Evolutionary conservation across 2,797 vertebrate species (phyloP), one percentile per base, ranked within the genome.

Genomic region (Mus caroli): DNA sequence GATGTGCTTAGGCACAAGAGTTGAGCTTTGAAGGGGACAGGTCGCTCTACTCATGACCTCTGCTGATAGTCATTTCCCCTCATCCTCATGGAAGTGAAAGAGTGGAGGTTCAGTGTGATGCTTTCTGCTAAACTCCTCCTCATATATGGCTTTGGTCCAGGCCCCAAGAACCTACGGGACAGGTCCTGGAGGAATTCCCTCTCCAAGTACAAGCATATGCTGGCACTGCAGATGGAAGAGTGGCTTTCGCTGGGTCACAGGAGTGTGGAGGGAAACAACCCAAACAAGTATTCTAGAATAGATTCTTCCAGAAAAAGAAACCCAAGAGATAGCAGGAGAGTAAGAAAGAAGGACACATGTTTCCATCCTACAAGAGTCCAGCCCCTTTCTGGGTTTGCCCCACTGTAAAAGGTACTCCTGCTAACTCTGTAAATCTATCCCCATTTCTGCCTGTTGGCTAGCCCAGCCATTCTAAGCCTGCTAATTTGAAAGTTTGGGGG

Each of bases 361-460:
- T 40, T 75, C n/a, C 17, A 64, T 34, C 22, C 34, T 37, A 0
- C 37, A 43, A 34, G 77, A 34, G 17, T 58, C 85, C 19, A 2
- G 56, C n/a, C 43, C 79, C 2, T 50, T 24, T 20, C 24, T 67
- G 52, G 58, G 40, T 56, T 58, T 73, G 50, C n/a, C 67, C 46
- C 43, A 80, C 52, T 50, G 12, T 94, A 24, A 91, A 58, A 50
- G 28, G 19, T 73, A 10, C 8, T 43, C 64, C 8, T 22, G 13
- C 75, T 43, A 67, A 9, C 73, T 86, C 43, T 43, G 75, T 69
- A 17, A 86, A 87, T 15, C 54, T 62, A 90, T 90, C 67, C 20
- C 82, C 19, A 79, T 76, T 46, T 92, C 88, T 67, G 67, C 84
- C 89, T 76, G 26, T 90, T 84, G 28, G 60, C 71, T 87, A 92